Base-by-base conservation (phyloP, 2,888 invertebrate genomes). In the Penaeus monodon region DNA sequence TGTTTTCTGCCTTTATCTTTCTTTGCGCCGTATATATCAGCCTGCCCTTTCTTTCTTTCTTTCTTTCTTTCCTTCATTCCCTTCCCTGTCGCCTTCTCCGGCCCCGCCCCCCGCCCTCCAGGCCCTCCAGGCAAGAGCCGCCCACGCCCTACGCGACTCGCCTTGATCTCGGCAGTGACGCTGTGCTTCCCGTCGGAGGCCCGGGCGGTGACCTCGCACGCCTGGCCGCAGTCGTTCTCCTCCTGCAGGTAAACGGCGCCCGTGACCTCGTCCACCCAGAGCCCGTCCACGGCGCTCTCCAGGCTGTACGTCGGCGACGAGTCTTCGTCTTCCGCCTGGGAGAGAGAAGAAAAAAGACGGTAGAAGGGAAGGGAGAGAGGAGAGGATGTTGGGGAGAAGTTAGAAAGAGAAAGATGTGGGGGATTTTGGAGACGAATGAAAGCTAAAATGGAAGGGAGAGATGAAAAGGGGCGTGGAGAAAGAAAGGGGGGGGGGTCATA, bases 291-390 rank as follows among this genome's bases (percentile, higher is more conserved):
- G 38, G 49, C 38, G 17, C 29, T 29, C 2, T 44, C 33, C 22
- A 80, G 73, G 22, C 38, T 66, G 44, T 73, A 63, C 20, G 29
- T 33, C 29, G 73, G 12, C 63, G 20, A 29, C 12, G 79, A 73
- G 80, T 87, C 87, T 0, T 1, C 33, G 76, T 87, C 87, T 20
- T 73, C 12, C 10, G 82, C 87, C 87, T 87, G 17, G 17, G 64
- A 14, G 14, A 27, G 64, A 8, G 24, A 27, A 8, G 68, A 10
- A 24, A 24, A 24, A 63, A 74, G 63, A 29, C 64, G 10, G 20
- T 29, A 24, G 74, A n/a, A 27, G 29, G 63, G n/a, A 29, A 76
- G 63, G 2, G 20, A 57, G 22, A 76, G 29, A 33, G 33, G 33
- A 38, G 2, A 17, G 12, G 57, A 57, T 57, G 57, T 10, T 8